These are phyloP conservation scores for Synanthedon myopaeformis DNA, from an alignment of 2,888 invertebrate species.

Conservation along the genomic window DNA sequence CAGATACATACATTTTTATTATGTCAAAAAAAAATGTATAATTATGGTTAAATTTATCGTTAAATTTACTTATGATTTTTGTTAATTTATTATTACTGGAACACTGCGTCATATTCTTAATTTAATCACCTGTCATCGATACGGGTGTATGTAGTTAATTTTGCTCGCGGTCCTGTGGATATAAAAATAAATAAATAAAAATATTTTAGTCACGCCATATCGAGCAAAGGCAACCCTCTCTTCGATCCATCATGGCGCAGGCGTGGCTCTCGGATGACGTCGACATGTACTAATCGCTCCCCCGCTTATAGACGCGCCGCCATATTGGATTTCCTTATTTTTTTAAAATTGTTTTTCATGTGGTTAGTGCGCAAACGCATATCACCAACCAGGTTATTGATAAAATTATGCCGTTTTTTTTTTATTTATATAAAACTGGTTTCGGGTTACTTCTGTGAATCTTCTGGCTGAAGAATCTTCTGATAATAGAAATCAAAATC, in stretches of 20 bases:
- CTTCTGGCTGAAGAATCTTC: no score
- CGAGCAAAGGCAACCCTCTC: slow-evolving; percentile 14
- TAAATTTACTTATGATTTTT: no score
- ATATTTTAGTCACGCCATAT: slow-evolving; percentile 12
- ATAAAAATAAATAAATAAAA: slow-evolving; percentile 2
- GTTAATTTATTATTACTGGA: no score
- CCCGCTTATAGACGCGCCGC: slow-evolving; percentile 40
- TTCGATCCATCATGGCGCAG: slow-evolving; percentile 27
- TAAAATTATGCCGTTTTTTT: no score
- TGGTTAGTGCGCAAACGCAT: slow-evolving; percentile 34
- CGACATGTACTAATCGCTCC: slow-evolving; percentile 35
- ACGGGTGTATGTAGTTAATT: slow-evolving; percentile 3
- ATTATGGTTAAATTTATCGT: no score
- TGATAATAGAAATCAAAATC: no score
- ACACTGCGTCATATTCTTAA: neutral
- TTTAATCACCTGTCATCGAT: slow-evolving; percentile 18
- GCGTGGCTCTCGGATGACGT: slow-evolving; percentile 38
- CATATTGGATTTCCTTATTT: slow-evolving; percentile 45
- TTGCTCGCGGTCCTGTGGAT: slow-evolving; percentile 3
- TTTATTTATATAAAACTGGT: no score
- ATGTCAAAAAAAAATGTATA: no score
- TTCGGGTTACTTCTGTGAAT: no score
- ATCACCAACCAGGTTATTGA: slow-evolving; percentile 6
- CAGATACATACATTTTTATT: no score
- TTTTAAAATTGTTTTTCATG: slow-evolving; percentile 22